These are phyloP conservation scores for Chelon auratus DNA, from an alignment of 2,797 vertebrate species.

Conservation along the genomic window DNA sequence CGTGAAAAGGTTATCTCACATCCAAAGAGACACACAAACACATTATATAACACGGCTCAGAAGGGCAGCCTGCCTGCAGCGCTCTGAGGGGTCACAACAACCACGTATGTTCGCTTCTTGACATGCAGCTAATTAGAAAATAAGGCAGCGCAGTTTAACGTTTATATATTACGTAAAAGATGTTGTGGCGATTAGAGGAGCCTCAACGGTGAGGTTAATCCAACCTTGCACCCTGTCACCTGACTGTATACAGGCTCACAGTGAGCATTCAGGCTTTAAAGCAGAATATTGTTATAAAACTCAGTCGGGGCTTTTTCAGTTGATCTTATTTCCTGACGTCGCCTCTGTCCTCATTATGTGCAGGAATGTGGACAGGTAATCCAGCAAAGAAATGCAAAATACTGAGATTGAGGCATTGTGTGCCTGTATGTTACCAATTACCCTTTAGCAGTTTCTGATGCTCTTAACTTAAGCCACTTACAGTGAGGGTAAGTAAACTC, in stretches of 20 bases:
- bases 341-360: background rate
- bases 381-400: slow-evolving; percentile 23
- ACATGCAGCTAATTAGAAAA: slow-evolving; percentile 60
- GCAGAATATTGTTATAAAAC: slow-evolving; percentile 10
- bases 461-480: slow-evolving; percentile 55
- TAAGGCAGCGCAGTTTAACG: slow-evolving; percentile 1
- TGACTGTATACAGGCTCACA: slow-evolving; percentile 26
- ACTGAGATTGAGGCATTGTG: slow-evolving; percentile 6
- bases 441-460: slow-evolving; percentile 25
- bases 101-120: slow-evolving; percentile 29
- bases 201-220: slow-evolving; percentile 46
- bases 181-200: slow-evolving; percentile 17
- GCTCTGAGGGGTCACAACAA: slow-evolving; percentile 35
- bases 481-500: background rate
- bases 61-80: slow-evolving; percentile 6
- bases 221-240: slow-evolving; percentile 7
- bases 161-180: slow-evolving; percentile 58
- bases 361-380: slow-evolving; percentile 47
- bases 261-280: slow-evolving; percentile 16
- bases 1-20: slow-evolving; percentile 13
- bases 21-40: slow-evolving; percentile 26
- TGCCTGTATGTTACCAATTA: slow-evolving; percentile 11
- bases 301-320: background rate
- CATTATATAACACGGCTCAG: slow-evolving; percentile 50
- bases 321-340: slow-evolving; percentile 26